Evolutionary conservation across 2,797 vertebrate species (phyloP).

Genomic region (Cichlasoma orientale): DNA sequence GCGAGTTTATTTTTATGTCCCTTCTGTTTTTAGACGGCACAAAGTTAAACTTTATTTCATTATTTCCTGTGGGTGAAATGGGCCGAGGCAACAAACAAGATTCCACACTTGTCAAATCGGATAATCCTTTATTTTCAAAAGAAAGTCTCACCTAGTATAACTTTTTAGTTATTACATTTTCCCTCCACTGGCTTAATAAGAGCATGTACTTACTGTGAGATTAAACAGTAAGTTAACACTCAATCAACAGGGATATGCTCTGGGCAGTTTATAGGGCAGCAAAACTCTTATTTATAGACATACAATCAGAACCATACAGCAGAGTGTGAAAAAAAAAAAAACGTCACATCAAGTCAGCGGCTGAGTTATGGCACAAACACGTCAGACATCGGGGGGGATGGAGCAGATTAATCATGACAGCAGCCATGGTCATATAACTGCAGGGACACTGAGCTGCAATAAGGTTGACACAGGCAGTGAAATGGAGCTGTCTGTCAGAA

Average conservation of each 20-base stretch:
- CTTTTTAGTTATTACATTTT: background rate
- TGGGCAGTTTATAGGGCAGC: background rate
- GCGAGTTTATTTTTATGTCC: background rate
- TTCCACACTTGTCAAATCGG: background rate
- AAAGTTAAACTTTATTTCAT: background rate
- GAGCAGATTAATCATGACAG: slow-evolving; percentile 47
- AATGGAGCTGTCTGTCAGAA: slow-evolving; percentile 45
- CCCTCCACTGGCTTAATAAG: background rate
- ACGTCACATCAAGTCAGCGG: background rate
- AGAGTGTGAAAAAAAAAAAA: background rate
- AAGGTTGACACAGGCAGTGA: slow-evolving; percentile 18
- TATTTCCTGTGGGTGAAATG: background rate
- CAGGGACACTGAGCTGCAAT: slow-evolving; percentile 25
- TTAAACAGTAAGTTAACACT: background rate
- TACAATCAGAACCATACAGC: background rate
- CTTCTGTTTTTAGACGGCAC: background rate
- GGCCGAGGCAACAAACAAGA: background rate
- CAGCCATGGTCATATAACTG: slow-evolving; percentile 17
- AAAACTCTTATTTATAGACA: slow-evolving; percentile 7
- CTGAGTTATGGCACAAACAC: slow-evolving; percentile 14
- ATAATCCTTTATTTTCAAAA: background rate
- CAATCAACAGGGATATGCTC: background rate
- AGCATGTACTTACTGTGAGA: background rate
- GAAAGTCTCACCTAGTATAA: background rate
- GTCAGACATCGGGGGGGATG: slow-evolving; percentile 6